These are phyloP conservation scores for Augochlorella aurata DNA, from an alignment of 2,888 invertebrate species.

Conservation along the genomic window DNA sequence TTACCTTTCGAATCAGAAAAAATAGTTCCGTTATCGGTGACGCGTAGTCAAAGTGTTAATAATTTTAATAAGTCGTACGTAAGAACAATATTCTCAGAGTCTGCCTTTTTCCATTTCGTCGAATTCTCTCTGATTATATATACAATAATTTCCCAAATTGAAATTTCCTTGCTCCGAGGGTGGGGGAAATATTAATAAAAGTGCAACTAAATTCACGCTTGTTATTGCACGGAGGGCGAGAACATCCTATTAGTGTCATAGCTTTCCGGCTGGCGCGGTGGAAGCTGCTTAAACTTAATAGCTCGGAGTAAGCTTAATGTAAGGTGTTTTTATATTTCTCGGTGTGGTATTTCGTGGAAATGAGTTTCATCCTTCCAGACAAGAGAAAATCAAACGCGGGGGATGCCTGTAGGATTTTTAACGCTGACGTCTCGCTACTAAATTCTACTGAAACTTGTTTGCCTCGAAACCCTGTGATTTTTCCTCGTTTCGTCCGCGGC, in stretches of 20 bases:
- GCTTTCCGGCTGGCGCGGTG: slow-evolving; percentile 34
- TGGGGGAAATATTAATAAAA: slow-evolving; percentile 7
- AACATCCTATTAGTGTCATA: slow-evolving; percentile 54
- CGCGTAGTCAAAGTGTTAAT: too few relatives aligned
- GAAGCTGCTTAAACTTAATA: slow-evolving; percentile 65
- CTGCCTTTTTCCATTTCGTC: too few relatives aligned
- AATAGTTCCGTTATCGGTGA: too few relatives aligned
- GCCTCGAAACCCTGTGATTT: too few relatives aligned
- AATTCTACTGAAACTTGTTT: too few relatives aligned
- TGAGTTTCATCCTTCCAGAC: not conserved
- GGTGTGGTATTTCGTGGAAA: slow-evolving; percentile 7
- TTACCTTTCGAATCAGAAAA: too few relatives aligned
- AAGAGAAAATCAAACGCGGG: slow-evolving; percentile 8
- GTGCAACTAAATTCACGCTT: slow-evolving; percentile 43
- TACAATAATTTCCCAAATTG: not conserved
- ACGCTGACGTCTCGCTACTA: too few relatives aligned
- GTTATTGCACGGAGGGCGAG: slow-evolving; percentile 27
- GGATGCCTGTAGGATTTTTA: too few relatives aligned
- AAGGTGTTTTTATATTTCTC: slow-evolving; percentile 41
- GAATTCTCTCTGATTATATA: too few relatives aligned
- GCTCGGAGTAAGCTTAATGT: slow-evolving; percentile 57
- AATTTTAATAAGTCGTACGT: too few relatives aligned
- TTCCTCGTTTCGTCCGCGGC: too few relatives aligned
- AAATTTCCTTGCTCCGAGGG: not conserved
- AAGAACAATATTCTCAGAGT: too few relatives aligned